Base-by-base conservation (phyloP, 2,888 invertebrate genomes). In the Scaptomyza polygonia region DNA sequence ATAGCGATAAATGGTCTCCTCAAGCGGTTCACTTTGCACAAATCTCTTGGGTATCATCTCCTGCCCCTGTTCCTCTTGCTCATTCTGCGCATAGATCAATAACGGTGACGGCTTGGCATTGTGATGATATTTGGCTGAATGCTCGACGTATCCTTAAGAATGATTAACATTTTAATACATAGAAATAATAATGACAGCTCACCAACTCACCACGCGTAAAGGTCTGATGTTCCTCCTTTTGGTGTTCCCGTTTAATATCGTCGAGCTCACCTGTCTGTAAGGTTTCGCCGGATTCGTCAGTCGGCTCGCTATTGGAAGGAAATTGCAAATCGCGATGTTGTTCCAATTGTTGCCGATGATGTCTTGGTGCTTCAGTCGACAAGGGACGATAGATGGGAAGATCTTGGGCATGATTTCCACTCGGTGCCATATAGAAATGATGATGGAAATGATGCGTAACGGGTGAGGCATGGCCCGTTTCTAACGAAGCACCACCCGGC, bases 381-480 rank as follows among this genome's bases (percentile, higher is more conserved):
- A 51, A 9, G 1, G 66, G 51, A 9, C 58, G 78, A 36, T 72
- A 77, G 14, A 44, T 47, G 8, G 14, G 1, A 8, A 62, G 32
- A 14, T 72, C 72, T 34, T 47, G 30, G 0, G 51, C 40, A 4
- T 55, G 57, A 18, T n/a, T 52, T 11, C 57, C 72, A n/a, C 47
- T 54, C 1, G 79, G 66, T 1, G 89, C 77, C 83, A 91, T 88
- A 70, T 91, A 92, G 67, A 90, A 92, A 67, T 92, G 92, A 74
- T 92, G 92, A 72, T 92, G 92, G 34, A 90, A 89, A 53, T 92
- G 92, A 68, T 91, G 92, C 1, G 90, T 89, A 0, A 91, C 81
- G 1, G 69, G 73, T 25, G 61, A 32, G 5, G 45, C 16, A 3
- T 29, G 14, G 3, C 29, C 55, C 18, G 54, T 30, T 5, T 36